phyloP scores from a whole-genome alignment of 92 coral and sea anemone genomes.

The Palythoa caribaeorum region DNA sequence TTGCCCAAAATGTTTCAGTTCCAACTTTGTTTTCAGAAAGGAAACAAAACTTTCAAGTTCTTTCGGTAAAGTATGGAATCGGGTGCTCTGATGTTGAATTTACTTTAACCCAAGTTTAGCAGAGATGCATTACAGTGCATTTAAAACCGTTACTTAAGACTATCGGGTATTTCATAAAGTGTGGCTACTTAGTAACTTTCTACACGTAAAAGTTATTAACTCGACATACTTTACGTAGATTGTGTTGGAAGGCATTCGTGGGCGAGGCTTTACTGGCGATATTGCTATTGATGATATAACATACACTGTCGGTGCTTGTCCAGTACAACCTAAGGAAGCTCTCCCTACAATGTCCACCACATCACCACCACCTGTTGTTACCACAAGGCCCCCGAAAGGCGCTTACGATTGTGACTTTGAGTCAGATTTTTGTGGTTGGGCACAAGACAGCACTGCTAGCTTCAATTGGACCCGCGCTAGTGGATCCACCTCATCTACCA shows the following conservation, averaged over 20 bases:
- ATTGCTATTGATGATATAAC: constrained; percentile 92
- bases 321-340: constrained; percentile 79
- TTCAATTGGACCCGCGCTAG: constrained; percentile 89
- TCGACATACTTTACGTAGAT: constrained; percentile 53
- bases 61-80: too few species aligned
- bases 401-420: constrained; percentile 85
- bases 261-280: constrained; percentile 79
- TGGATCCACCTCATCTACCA: constrained; percentile 62
- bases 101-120: too few species aligned
- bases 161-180: too few species aligned
- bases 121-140: too few species aligned
- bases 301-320: constrained; percentile 86
- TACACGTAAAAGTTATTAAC: neutral
- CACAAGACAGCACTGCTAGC: constrained; percentile 73
- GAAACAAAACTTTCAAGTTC: too few species aligned
- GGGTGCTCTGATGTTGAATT: too few species aligned
- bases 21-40: too few species aligned
- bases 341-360: constrained; percentile 76
- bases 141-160: too few species aligned
- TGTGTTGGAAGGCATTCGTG: constrained; percentile 95
- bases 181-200: too few species aligned
- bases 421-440: constrained; percentile 82
- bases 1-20: too few species aligned
- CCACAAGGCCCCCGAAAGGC: constrained; percentile 75
- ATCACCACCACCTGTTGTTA: constrained; percentile 56